Base-by-base conservation (phyloP, 2,888 invertebrate species). In the Andrena bicolor region DNA sequence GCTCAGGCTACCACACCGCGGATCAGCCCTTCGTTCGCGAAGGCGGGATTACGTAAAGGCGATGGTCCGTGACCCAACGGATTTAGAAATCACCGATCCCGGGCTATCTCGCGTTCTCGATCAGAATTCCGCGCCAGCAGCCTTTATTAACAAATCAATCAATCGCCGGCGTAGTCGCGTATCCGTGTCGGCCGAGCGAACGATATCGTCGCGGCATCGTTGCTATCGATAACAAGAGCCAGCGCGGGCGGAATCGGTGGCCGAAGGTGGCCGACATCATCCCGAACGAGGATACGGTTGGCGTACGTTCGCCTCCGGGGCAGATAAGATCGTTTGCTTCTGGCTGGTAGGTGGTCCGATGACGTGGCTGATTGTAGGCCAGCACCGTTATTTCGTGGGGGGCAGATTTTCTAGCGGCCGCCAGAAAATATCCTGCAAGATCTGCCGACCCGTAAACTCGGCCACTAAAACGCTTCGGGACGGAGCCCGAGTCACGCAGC, bases 401-500 rank as follows among this genome's bases (percentile, higher is more conserved):
- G 74, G 64, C 56, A 63, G 85, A 66, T 79, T 84, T 86, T 82
- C 76, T 58, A 49, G 26, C 58, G 76, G 71, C 72, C 70, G 80
- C 73, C 76, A 73, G 86, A 88, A 84, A 84, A 84, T 88, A 86
- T 82, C 78, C 84, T 16, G 74, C 82, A 76, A 84, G 80, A 80
- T 86, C 80, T 77, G 76, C 48, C 71, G 58, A 65, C 60, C 69
- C 26, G 77, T 61, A 81, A 83, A 79, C 78, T 72, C 74, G 72
- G 79, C 73, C 75, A 64, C 51, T 71, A 35, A 83, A 78, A 76
- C 69, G 71, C 49, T 78, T 74, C 63, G 65, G 76, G 85, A 78
- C 73, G 81, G 74, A 65, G 73, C 48, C 68, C 16, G 60, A 86
- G 86, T 87, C 87, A 87, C 87, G 88, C 88, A 88, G 88, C 65